Percentiles rank a stretch among this genome's conserved stretches.
phyloP scores from a whole-genome alignment of 2,888 invertebrate species.

The Fragum fragum region DNA sequence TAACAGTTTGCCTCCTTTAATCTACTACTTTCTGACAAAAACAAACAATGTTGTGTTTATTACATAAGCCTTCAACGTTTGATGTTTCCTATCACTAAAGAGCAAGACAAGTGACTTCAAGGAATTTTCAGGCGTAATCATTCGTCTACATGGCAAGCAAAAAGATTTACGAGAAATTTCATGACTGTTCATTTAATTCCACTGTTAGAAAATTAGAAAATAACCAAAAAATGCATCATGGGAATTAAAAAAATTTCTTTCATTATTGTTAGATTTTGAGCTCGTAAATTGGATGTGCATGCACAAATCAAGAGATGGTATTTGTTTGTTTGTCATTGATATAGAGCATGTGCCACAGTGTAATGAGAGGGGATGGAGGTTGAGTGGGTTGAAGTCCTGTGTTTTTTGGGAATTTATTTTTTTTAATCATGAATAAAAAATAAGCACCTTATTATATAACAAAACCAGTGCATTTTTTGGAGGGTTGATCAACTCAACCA shows the following conservation, averaged over 20 bases:
- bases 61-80: neutral
- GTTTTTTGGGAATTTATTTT: too few species aligned
- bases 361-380: too few species aligned
- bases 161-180: conserved; percentile 22
- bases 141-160: neutral
- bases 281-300: neutral
- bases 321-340: too few species aligned
- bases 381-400: too few species aligned
- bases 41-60: conserved; percentile 1
- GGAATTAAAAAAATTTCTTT: neutral
- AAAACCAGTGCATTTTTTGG: too few species aligned
- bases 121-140: neutral
- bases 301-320: too few species aligned
- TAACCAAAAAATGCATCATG: conserved; percentile 1
- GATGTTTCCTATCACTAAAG: neutral
- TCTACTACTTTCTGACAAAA: neutral
- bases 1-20: neutral
- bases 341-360: too few species aligned
- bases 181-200: conserved; percentile 24
- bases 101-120: conserved; percentile 1
- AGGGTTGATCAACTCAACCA: too few species aligned
- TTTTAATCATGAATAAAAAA: too few species aligned
- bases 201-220: conserved; percentile 11
- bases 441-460: too few species aligned
- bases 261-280: neutral